Evolutionary conservation across 2,888 invertebrate genomes (phyloP).

Genomic region (Axea sp.): DNA sequence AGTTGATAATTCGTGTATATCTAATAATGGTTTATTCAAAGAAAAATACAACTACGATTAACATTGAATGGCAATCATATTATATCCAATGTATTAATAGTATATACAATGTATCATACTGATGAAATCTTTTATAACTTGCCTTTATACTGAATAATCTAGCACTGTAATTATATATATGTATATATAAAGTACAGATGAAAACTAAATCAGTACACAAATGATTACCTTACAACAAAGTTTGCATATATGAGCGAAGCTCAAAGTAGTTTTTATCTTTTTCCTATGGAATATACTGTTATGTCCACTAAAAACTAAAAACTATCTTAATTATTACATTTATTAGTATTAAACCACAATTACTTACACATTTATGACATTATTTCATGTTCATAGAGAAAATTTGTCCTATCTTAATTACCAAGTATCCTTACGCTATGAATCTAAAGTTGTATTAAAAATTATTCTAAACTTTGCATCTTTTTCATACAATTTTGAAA

Average conservation of each 20-base stretch:
- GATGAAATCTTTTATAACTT: slow-evolving; percentile 42
- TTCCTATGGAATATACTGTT: slow-evolving; percentile 64
- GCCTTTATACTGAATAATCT: slow-evolving; percentile 39
- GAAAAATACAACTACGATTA: slow-evolving; percentile 77
- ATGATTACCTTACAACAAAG: slow-evolving; percentile 52
- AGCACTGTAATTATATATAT: slow-evolving; percentile 63
- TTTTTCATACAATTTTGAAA: slow-evolving; percentile 34
- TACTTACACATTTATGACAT: slow-evolving; percentile 70
- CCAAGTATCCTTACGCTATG: slow-evolving; percentile 3
- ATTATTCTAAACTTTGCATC: slow-evolving; percentile 32
- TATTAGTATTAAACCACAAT: slow-evolving; percentile 69
- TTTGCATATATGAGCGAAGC: slow-evolving; percentile 55
- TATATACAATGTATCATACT: slow-evolving; percentile 70
- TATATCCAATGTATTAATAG: slow-evolving; percentile 69
- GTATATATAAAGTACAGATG: slow-evolving; percentile 66
- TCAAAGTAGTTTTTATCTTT: slow-evolving; percentile 61
- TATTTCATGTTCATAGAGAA: slow-evolving; percentile 36
- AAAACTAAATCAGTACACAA: slow-evolving; percentile 69
- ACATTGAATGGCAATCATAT: slow-evolving; percentile 75
- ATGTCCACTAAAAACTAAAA: slow-evolving; percentile 47
- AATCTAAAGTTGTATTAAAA: slow-evolving; percentile 24
- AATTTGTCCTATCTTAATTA: slow-evolving; percentile 12
- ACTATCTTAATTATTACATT: slow-evolving; percentile 25
- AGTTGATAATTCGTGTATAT: slow-evolving; percentile 61
- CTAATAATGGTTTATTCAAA: slow-evolving; percentile 76